Conservation (phyloP, 92 coral and sea anemone species). For the Plumapathes pennacea region DNA sequence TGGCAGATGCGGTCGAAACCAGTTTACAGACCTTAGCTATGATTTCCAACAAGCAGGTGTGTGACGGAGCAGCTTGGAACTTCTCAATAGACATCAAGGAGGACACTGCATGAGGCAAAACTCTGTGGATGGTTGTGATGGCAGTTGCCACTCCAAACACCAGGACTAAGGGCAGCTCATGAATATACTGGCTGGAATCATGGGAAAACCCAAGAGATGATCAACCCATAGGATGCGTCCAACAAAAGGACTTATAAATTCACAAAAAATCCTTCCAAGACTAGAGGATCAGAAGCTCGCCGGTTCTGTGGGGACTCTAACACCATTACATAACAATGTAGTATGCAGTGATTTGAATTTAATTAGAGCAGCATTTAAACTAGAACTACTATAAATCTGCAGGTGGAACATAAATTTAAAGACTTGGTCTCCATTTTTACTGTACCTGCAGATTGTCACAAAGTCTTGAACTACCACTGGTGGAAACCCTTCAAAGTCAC, state of each 20-base stretch:
- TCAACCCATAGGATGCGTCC: too few relatives aligned
- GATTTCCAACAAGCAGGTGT: slow-evolving; percentile 75
- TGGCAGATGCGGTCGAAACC: neutral
- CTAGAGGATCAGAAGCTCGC: too few relatives aligned
- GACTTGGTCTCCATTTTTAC: too few relatives aligned
- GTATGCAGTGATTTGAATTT: too few relatives aligned
- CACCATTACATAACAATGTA: too few relatives aligned
- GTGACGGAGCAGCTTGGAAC: slow-evolving; percentile 91
- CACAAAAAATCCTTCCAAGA: too few relatives aligned
- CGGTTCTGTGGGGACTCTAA: too few relatives aligned
- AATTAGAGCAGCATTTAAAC: too few relatives aligned
- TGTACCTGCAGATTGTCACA: slow-evolving; percentile 74
- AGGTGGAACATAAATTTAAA: too few relatives aligned
- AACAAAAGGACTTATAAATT: too few relatives aligned
- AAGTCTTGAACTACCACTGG: slow-evolving; percentile 85
- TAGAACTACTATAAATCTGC: too few relatives aligned
- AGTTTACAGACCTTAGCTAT: slow-evolving; percentile 57
- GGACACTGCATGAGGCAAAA: slow-evolving; percentile 90
- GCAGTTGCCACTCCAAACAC: slow-evolving; percentile 96
- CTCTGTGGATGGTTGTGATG: slow-evolving; percentile 82
- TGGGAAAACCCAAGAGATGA: too few relatives aligned
- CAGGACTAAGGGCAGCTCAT: slow-evolving; percentile 73
- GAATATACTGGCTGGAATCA: slow-evolving; percentile 75
- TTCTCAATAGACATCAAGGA: slow-evolving; percentile 82
- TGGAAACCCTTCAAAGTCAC: slow-evolving; percentile 94